Base-by-base conservation (phyloP, 64 coral and sea anemone species). In the Dendrophyllia cribrosa region DNA sequence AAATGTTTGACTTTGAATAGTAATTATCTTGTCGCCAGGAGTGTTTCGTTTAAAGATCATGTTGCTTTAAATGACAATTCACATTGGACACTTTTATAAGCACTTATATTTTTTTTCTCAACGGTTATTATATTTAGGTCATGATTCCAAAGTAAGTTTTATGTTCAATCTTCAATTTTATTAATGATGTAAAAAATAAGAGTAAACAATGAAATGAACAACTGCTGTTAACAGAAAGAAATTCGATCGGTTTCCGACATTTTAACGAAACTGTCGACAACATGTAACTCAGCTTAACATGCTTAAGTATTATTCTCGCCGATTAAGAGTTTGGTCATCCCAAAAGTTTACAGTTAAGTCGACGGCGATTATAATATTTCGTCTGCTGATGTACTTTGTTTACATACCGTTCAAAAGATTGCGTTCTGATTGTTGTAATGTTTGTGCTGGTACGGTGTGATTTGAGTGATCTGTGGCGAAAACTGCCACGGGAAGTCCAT, bases 221-320 rank as follows among this genome's bases (percentile, higher is more conserved):
- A 19, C 34, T 23, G 22, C 80, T 67, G 76, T 58, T 26, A 78
- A 12, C n/a, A 14, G 14, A 56, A 79, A 5, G 77, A 23, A 60
- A 80, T 61, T 55, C 23, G 26, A 61, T 50, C 14, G 45, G 45
- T 17, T 49, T 75, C 45, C 43, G 70, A 73, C 43, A 16, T 46
- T 69, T 20, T 75, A 75, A 51, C 58, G 75, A 78, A 78, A 78
- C 77, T 80, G 55, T 80, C 77, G 58, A 44, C 77, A 80, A 9
- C 55, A 44, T 75, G 44, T 4, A 75, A 51, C 12, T 50, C 43
- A 75, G 14, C 16, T 7, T 4, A 75, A 50, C 3, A 19, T 20
- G 8, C 60, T 63, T 56, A 6, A 64, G 9, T 8, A 13, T 43
- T 21, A 19, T 49, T 75, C 72, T 72, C 21, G 25, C 11, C 14